Evolutionary conservation across 1,140 invertebrate genomes (phyloP).

Genomic region (Radopholus similis): DNA sequence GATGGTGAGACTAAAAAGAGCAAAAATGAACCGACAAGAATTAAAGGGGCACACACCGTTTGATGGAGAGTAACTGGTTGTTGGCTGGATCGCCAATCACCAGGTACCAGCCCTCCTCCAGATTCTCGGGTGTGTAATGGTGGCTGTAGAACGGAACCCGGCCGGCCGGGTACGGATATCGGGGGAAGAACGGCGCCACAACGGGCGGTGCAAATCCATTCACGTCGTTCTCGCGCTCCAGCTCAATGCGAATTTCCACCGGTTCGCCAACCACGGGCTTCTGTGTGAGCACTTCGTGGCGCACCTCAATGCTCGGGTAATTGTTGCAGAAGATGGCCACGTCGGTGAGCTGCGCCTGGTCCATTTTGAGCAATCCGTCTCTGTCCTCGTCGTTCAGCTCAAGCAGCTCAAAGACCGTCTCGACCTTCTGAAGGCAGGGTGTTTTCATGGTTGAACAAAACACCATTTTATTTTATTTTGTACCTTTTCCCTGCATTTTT

Average conservation of each 20-base stretch:
- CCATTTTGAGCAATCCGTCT: conserved; percentile 76
- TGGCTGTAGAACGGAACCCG: conserved; percentile 38
- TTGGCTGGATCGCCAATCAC: conserved; percentile 91
- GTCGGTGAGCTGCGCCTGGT: conserved; percentile 84
- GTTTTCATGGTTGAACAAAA: background rate
- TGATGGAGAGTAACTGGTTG: conserved; percentile 92
- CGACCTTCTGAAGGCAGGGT: conserved; percentile 66
- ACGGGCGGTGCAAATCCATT: conserved; percentile 95
- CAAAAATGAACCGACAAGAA: background rate
- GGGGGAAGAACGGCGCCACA: conserved; percentile 77
- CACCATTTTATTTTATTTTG: conserved; percentile 2
- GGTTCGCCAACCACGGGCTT: conserved; percentile 63
- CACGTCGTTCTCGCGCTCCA: conserved; percentile 84
- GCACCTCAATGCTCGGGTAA: conserved; percentile 96
- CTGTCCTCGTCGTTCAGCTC: conserved; percentile 92
- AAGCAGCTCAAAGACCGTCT: conserved; percentile 97
- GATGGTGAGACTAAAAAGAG: conserved; percentile 47
- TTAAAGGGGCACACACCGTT: conserved; percentile 66
- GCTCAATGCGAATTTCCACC: conserved; percentile 82
- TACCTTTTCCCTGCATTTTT: conserved; percentile 81
- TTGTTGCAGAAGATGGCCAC: conserved; percentile 96
- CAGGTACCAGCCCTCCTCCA: conserved; percentile 99
- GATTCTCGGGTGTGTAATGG: conserved; percentile 83
- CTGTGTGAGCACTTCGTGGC: conserved; percentile 82
- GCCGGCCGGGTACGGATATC: conserved; percentile 76